phyloP scores from a whole-genome alignment of 2,888 invertebrate species.

The Apodemia mormo region DNA sequence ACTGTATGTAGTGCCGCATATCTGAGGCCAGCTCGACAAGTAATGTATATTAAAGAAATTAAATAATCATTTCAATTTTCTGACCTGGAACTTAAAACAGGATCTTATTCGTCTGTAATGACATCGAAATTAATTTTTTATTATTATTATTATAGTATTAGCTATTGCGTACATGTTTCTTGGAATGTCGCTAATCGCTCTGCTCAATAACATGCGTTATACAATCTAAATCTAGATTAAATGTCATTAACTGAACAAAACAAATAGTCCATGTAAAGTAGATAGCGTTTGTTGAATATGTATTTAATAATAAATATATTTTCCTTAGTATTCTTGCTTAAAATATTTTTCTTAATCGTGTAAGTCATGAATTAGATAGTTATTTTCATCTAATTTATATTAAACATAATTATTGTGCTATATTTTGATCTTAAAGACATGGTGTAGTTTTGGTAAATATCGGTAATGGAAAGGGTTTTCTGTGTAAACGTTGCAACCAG shows the following conservation, averaged over 20 bases:
- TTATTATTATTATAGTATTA: not conserved
- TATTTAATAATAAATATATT: conserved; percentile 14
- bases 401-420: conserved; percentile 29
- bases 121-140: not conserved
- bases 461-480: too few relatives aligned
- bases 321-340: conserved; percentile 3
- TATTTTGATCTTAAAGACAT: conserved; percentile 26
- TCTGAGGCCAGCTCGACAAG: too few relatives aligned
- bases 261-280: conserved; percentile 9
- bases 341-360: not conserved
- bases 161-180: not conserved
- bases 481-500: too few relatives aligned
- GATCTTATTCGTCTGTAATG: too few relatives aligned
- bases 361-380: conserved; percentile 8
- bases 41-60: too few relatives aligned
- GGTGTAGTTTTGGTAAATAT: too few relatives aligned
- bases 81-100: too few relatives aligned
- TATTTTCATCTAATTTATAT: conserved; percentile 14
- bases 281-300: conserved; percentile 16
- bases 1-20: too few relatives aligned
- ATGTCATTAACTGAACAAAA: conserved; percentile 9
- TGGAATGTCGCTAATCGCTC: conserved; percentile 10
- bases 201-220: not conserved
- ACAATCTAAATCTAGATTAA: conserved; percentile 4
- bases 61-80: too few relatives aligned